Evolutionary conservation across 2,113 vertebrate genomes (phyloP).

Genomic region (Mormoops blainvillei): DNA sequence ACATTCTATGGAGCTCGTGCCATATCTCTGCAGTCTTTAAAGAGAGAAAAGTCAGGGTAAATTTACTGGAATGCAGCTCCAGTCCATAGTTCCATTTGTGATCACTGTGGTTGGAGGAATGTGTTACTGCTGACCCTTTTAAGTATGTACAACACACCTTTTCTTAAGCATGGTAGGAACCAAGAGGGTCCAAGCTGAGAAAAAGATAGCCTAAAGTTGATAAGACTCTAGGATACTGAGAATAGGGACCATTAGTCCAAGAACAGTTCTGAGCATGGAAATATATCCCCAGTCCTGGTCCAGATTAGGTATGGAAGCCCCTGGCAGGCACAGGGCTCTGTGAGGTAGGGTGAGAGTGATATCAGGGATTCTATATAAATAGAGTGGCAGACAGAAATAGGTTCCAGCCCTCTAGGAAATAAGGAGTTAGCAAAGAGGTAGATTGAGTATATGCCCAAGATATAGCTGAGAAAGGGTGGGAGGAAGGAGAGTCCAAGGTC

Average conservation of each 20-base stretch:
- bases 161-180: not conserved
- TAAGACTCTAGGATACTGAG: not conserved
- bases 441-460: not conserved
- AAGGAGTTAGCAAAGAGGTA: not conserved
- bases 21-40: not conserved
- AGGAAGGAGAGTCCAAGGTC: not conserved
- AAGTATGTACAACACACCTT: not conserved
- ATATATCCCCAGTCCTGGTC: not conserved
- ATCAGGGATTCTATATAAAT: not conserved
- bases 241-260: not conserved
- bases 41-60: not conserved
- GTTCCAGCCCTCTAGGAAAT: not conserved
- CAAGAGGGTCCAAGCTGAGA: not conserved
- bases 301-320: not conserved
- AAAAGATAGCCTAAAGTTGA: not conserved
- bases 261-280: not conserved
- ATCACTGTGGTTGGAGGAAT: not conserved
- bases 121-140: not conserved
- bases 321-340: not conserved
- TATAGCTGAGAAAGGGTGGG: not conserved
- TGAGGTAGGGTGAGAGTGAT: not conserved
- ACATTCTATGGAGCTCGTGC: not conserved
- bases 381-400: not conserved
- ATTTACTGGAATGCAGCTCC: not conserved
- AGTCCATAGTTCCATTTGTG: not conserved